Percentiles rank a stretch among this genome's conserved stretches.
phyloP scores from a whole-genome alignment of 2,113 vertebrate species.

The Calonectris borealis region DNA sequence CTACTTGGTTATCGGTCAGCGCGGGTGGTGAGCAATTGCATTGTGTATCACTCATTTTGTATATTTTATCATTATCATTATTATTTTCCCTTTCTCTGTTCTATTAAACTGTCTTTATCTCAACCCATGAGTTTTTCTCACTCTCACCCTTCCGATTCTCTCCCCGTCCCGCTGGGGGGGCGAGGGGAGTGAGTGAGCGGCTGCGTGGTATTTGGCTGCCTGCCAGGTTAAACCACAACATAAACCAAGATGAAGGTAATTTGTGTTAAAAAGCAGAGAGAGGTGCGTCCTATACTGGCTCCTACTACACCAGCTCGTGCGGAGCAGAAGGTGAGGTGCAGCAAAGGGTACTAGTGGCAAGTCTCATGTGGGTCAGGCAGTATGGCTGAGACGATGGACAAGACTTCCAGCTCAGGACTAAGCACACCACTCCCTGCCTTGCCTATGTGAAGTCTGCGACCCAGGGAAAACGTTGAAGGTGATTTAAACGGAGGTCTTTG shows the following conservation, averaged over 20 bases:
- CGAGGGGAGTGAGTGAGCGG: too few species aligned
- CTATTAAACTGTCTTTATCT: too few species aligned
- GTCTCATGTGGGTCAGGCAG: not conserved
- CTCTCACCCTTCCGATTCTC: too few species aligned
- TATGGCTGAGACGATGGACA: not conserved
- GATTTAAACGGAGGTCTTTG: not conserved
- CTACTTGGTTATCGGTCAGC: too few species aligned
- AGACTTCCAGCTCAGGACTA: not conserved
- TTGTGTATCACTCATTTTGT: too few species aligned
- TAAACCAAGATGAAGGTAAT: not conserved
- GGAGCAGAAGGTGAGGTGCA: not conserved
- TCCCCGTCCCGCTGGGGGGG: too few species aligned
- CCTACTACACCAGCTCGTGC: fast-evolving
- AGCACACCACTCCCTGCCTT: not conserved
- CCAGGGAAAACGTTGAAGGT: not conserved
- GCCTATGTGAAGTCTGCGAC: not conserved
- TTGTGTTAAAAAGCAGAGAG: not conserved
- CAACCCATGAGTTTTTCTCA: too few species aligned
- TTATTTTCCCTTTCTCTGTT: too few species aligned
- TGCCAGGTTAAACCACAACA: too few species aligned
- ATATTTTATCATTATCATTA: too few species aligned
- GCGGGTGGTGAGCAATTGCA: too few species aligned
- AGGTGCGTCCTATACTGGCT: fast-evolving
- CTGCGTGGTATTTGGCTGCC: too few species aligned
- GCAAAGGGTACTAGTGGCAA: not conserved